Evolutionary conservation across 2,113 vertebrate species (phyloP).

Genomic region (Ardeotis arabs): DNA sequence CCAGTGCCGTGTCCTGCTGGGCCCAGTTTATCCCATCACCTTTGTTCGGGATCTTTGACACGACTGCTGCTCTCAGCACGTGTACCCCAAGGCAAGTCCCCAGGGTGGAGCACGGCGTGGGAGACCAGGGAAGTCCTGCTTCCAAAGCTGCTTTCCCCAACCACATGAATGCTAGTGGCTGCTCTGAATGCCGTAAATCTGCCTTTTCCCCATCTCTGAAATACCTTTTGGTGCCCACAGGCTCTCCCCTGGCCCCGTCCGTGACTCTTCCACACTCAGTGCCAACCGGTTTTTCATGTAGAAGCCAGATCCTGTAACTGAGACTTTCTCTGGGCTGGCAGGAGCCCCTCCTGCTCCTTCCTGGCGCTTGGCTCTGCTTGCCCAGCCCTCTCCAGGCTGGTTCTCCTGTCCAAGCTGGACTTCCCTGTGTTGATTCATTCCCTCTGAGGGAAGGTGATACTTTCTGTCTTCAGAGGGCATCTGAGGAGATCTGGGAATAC

Average conservation of each 20-base stretch:
- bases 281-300: background rate
- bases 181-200: background rate
- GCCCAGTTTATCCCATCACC: background rate
- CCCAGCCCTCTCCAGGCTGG: background rate
- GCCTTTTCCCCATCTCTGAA: background rate
- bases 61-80: rapidly evolving
- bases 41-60: background rate
- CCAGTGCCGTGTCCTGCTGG: background rate
- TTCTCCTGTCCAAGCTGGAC: background rate
- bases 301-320: background rate
- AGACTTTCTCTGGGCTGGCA: background rate
- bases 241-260: background rate
- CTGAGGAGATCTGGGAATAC: background rate
- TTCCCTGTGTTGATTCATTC: background rate
- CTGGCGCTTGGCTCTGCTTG: background rate
- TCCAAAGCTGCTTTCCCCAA: background rate
- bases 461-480: background rate
- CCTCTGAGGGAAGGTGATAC: background rate
- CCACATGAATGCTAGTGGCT: background rate
- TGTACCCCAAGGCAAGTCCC: background rate
- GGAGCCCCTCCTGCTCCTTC: background rate
- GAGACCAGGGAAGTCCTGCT: background rate
- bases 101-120: rapidly evolving
- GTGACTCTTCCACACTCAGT: background rate
- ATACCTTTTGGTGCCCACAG: background rate